These are phyloP conservation scores for Mastigias papua DNA, from an alignment of 30 jellyfish, hydroid and myxozoan species.

Conservation along the genomic window DNA sequence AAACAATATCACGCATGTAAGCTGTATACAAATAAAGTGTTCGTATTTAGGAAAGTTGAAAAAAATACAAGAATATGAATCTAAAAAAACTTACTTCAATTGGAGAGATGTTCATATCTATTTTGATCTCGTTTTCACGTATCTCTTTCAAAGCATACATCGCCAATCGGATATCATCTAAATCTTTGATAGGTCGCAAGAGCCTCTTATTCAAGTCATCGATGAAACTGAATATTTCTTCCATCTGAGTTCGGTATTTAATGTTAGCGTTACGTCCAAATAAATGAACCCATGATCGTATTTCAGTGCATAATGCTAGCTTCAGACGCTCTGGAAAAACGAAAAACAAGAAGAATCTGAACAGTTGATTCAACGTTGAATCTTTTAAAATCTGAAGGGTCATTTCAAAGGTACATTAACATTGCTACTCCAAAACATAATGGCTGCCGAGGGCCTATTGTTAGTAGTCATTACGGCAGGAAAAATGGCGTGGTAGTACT, in stretches of 20 bases:
- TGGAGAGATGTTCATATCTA: slow-evolving; percentile 89
- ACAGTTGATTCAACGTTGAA: too few species aligned
- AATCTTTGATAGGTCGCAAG: slow-evolving; percentile 78
- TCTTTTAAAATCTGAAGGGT: too few species aligned
- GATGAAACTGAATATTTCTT: slow-evolving; percentile 58
- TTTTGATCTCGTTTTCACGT: slow-evolving; percentile 75
- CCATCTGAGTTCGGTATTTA: slow-evolving; percentile 76
- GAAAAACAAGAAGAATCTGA: too few species aligned
- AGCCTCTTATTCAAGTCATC: slow-evolving; percentile 68
- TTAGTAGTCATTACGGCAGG: too few species aligned
- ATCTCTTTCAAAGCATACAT: slow-evolving; percentile 83
- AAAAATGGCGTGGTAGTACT: too few species aligned
- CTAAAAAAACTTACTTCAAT: slow-evolving; percentile 70
- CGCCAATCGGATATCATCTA: slow-evolving; percentile 84
- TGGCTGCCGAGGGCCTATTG: too few species aligned
- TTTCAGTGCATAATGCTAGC: slow-evolving; percentile 84
- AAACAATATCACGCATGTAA: too few species aligned
- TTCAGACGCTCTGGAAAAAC: slow-evolving; percentile 70
- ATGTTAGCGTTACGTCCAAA: slow-evolving; percentile 85
- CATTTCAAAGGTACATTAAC: too few species aligned
- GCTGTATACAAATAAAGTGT: neutral
- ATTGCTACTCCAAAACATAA: too few species aligned
- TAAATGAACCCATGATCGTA: slow-evolving; percentile 80
- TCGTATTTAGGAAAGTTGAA: neutral
- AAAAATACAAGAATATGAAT: too few species aligned